phyloP scores from a whole-genome alignment of 2,888 invertebrate species.

The Xestia ashworthii region DNA sequence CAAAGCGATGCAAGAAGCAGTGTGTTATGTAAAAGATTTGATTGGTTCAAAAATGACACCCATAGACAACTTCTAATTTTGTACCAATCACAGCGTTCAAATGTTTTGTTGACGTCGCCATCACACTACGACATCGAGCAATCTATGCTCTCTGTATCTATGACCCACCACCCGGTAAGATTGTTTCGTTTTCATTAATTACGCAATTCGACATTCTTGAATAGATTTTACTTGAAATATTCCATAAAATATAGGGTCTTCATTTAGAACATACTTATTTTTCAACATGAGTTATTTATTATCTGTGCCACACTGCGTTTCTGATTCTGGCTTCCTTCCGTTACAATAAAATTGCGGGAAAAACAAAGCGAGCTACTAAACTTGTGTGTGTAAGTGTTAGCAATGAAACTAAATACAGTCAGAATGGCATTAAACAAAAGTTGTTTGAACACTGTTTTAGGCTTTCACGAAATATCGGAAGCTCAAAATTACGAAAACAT shows the following conservation, averaged over 20 bases:
- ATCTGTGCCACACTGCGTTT: conserved; percentile 14
- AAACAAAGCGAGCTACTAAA: conserved; percentile 10
- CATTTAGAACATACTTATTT: not conserved
- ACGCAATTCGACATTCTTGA: no score
- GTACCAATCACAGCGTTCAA: conserved; percentile 51
- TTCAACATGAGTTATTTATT: not conserved
- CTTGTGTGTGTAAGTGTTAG: not conserved
- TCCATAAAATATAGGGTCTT: not conserved
- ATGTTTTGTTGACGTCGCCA: conserved; percentile 59
- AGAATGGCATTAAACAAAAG: not conserved
- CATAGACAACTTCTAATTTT: conserved; percentile 38
- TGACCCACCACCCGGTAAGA: not conserved
- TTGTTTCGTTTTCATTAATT: not conserved
- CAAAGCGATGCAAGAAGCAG: conserved; percentile 38
- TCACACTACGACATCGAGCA: conserved; percentile 14
- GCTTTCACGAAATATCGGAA: no score
- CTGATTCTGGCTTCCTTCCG: conserved; percentile 11
- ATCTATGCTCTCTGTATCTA: not conserved
- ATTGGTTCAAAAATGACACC: conserved; percentile 39
- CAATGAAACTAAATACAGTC: not conserved
- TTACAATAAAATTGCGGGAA: conserved; percentile 40
- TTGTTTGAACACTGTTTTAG: not conserved
- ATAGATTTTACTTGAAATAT: not conserved
- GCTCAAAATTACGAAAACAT: no score
- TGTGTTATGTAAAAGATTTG: not conserved